Base-by-base conservation (phyloP, 1,140 invertebrate species). In the Thrips palmi region DNA sequence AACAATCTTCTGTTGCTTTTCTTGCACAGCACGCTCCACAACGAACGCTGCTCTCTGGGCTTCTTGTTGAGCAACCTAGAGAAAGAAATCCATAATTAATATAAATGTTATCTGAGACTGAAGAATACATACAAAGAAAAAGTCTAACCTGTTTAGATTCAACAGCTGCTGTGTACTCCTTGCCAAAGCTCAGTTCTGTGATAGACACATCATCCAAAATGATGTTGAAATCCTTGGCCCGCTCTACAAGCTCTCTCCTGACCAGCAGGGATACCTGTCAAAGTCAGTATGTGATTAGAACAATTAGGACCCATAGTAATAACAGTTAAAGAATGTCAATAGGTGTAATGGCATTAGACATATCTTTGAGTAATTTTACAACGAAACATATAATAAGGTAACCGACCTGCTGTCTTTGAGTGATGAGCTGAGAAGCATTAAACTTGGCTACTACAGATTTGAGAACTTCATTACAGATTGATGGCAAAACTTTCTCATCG, bases 371-470 rank as follows among this genome's bases (percentile, higher is more conserved):
- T 6, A 27, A n/a, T n/a, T n/a, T n/a, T n/a, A n/a, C n/a, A n/a
- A 38, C 3, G 24, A 25, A 32, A 36, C 10, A 30, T 22, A 30
- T 41, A 18, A 29, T 39, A 11, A 37, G 4, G 20, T 41, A 36
- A 43, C 33, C 43, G 11, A 92, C 87, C 66, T 96, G 89, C 51
- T 94, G 88, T 60, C 96, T 76, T 59, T 97, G 91, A 32, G 96
- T 99, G 43, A 99, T 99, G 17, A 99, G 61, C 56, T 99, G 96
- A 1, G 92, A 96, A 6, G 96, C 96, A 68, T 99, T 99, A 55
- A 99, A 99, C 62, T 99, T 98, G 3, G 96, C 96, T 14, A 99
- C 94, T 18, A 99, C 94, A 40, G 89, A 91, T 61, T 99, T 99
- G 11, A 99, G 63, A 27, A 97, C 94, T 67, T 99, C 94, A 65